Percentiles rank a stretch among this genome's conserved stretches.
phyloP scores from a whole-genome alignment of 2,797 vertebrate species.

The Arrhamphus sclerolepis region DNA sequence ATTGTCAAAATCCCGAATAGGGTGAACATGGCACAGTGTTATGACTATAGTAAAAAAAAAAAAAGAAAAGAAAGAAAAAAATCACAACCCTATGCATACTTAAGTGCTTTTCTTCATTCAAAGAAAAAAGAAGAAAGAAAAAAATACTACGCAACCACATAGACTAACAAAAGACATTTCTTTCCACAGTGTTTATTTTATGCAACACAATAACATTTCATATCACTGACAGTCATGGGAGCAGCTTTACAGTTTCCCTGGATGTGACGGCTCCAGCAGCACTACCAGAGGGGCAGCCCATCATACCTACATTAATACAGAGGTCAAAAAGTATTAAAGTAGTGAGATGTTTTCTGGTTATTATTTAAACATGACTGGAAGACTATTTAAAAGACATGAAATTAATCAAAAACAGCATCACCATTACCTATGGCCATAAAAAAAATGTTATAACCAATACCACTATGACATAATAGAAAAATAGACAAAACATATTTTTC shows the following conservation, averaged over 20 bases:
- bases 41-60: no score
- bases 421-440: neutral
- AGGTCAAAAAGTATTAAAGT: slow-evolving; percentile 2
- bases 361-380: neutral
- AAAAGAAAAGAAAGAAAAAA: no score
- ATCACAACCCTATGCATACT: no score
- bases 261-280: slow-evolving; percentile 7
- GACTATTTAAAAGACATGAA: neutral
- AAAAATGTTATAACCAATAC: no score
- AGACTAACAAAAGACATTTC: slow-evolving; percentile 16
- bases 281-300: slow-evolving; percentile 68
- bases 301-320: slow-evolving; percentile 58
- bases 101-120: no score
- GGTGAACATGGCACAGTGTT: no score
- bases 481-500: no score
- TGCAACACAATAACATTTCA: slow-evolving; percentile 49
- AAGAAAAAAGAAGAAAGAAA: neutral
- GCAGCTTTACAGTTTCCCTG: slow-evolving; percentile 19
- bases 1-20: neutral
- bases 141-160: slow-evolving; percentile 1
- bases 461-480: no score
- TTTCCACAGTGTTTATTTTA: slow-evolving; percentile 59
- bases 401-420: neutral
- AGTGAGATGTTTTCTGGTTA: neutral
- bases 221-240: slow-evolving; percentile 10